Conservation (phyloP, 2,797 vertebrate species). For the Darevskia nairensis region DNA sequence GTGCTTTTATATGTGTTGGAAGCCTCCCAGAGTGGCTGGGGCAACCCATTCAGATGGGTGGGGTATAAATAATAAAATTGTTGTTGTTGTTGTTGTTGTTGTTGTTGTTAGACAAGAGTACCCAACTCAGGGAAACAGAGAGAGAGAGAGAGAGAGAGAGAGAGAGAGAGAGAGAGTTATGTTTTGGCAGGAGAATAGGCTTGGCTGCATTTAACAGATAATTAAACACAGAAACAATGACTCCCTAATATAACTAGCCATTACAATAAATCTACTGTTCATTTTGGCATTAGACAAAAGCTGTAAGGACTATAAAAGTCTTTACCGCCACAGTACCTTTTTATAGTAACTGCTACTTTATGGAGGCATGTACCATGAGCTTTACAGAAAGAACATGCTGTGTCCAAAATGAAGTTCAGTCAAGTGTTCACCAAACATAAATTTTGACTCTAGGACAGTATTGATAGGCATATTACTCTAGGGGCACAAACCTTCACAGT, state of each 20-base stretch:
- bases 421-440: neutral
- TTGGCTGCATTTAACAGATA: slow-evolving; percentile 9
- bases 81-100: too few species aligned
- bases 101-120: neutral
- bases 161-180: neutral
- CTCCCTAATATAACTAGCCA: slow-evolving; percentile 12
- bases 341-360: slow-evolving; percentile 17
- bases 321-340: slow-evolving; percentile 20
- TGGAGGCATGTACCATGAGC: neutral
- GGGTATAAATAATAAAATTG: too few species aligned
- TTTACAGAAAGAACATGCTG: neutral
- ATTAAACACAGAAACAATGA: slow-evolving; percentile 24
- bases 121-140: neutral
- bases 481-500: neutral
- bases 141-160: too few species aligned
- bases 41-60: too few species aligned
- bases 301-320: slow-evolving; percentile 22
- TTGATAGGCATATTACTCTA: neutral
- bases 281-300: slow-evolving; percentile 27
- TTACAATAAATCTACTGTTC: slow-evolving; percentile 18
- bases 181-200: neutral
- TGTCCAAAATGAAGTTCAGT: neutral
- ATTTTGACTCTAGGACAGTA: neutral
- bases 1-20: too few species aligned
- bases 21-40: too few species aligned